These are phyloP conservation scores for Sturnira hondurensis DNA, from an alignment of 2,113 vertebrate species.

Conservation along the genomic window DNA sequence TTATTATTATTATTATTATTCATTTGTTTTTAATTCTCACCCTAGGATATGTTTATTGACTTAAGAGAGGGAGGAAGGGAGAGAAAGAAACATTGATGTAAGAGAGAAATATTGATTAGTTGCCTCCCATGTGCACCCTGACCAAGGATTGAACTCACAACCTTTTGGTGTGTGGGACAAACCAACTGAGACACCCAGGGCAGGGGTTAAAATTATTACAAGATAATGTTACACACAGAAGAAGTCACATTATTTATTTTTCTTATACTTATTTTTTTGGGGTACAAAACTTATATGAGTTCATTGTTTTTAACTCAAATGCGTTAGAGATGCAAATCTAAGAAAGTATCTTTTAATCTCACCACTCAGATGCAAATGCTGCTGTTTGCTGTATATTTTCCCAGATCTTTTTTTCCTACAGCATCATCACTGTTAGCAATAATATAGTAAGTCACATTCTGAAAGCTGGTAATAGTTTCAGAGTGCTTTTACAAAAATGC, in stretches of 20 bases:
- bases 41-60: too few species aligned
- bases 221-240: not conserved
- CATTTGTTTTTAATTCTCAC: too few species aligned
- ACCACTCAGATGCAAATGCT: not conserved
- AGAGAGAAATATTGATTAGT: too few species aligned
- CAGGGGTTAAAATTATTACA: not conserved
- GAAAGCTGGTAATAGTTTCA: not conserved
- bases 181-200: too few species aligned
- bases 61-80: too few species aligned
- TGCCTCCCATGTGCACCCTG: too few species aligned
- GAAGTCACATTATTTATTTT: not conserved
- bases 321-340: not conserved
- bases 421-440: not conserved
- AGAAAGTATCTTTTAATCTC: not conserved
- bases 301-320: constrained; percentile 5
- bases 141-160: too few species aligned
- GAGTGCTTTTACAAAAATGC: not conserved
- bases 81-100: too few species aligned
- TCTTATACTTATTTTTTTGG: not conserved
- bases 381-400: not conserved
- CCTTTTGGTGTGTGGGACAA: too few species aligned
- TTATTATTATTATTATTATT: too few species aligned
- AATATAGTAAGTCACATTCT: not conserved
- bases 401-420: not conserved
- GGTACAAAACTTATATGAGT: not conserved